These are phyloP conservation scores for Dolichopus griseipennis DNA, from an alignment of 2,888 invertebrate genomes.

Conservation along the genomic window DNA sequence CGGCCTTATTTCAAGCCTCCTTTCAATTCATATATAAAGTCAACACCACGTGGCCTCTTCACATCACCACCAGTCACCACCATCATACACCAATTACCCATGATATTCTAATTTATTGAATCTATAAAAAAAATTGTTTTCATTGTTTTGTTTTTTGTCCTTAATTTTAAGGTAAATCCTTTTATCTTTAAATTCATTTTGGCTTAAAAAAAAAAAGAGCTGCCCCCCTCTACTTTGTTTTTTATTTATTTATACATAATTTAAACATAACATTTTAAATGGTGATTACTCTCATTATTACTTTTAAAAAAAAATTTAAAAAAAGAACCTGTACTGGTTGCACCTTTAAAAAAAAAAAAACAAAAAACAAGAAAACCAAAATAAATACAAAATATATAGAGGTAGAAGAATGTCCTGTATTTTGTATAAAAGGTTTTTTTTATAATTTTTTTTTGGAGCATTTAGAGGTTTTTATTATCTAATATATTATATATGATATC, in stretches of 20 bases:
- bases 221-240: no score
- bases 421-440: no score
- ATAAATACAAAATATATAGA: background rate
- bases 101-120: background rate
- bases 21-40: no score
- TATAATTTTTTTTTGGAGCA: no score
- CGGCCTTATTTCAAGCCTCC: no score
- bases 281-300: constrained; percentile 3
- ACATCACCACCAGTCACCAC: no score
- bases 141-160: no score
- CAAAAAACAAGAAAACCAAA: background rate
- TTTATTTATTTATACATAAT: background rate
- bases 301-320: no score
- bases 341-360: background rate
- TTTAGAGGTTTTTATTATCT: background rate
- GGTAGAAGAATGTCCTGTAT: no score
- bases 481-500: no score
- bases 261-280: background rate
- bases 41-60: no score
- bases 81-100: background rate
- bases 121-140: background rate
- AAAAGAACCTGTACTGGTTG: background rate
- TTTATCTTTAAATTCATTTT: background rate
- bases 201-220: background rate
- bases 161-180: background rate